Percentiles rank a stretch among this genome's conserved stretches.
Evolutionary conservation across 64 coral and sea anemone species (phyloP).

Genomic region (Dendronephthya gigantea): DNA sequence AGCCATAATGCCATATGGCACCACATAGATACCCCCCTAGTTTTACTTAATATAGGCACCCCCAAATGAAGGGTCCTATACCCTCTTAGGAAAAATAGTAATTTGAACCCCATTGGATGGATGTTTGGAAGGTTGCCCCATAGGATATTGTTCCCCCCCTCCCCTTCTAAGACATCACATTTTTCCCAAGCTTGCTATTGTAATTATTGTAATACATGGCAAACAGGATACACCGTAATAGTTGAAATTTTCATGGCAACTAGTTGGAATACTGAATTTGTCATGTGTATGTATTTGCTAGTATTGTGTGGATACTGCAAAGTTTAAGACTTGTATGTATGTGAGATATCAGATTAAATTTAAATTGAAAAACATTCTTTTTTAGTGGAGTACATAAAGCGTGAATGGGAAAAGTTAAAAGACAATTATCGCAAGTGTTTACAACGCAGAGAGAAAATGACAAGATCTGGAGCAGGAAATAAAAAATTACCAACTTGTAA

Average conservation of each 20-base stretch:
- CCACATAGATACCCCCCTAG: too few species aligned
- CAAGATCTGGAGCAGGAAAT: slow-evolving; percentile 11
- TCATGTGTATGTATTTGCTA: background rate
- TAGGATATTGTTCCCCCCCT: too few species aligned
- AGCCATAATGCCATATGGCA: too few species aligned
- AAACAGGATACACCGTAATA: background rate
- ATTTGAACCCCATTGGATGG: too few species aligned
- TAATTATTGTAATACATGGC: background rate
- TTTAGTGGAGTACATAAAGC: slow-evolving; percentile 6
- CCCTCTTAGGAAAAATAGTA: too few species aligned
- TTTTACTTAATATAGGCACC: too few species aligned
- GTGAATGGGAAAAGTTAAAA: slow-evolving; percentile 1
- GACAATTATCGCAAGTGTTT: slow-evolving; percentile 8
- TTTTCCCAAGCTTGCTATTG: too few species aligned
- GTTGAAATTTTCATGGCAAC: background rate
- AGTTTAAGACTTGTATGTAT: background rate
- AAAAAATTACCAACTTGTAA: slow-evolving; percentile 9
- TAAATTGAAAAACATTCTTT: background rate
- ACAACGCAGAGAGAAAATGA: background rate
- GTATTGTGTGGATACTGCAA: background rate
- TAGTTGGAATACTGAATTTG: slow-evolving; percentile 12
- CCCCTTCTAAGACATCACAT: too few species aligned
- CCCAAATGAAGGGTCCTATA: too few species aligned
- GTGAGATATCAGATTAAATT: slow-evolving; percentile 1
- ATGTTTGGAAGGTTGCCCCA: too few species aligned